Evolutionary conservation across 2,797 vertebrate species (phyloP).

Genomic region (Sebastes dallii): DNA sequence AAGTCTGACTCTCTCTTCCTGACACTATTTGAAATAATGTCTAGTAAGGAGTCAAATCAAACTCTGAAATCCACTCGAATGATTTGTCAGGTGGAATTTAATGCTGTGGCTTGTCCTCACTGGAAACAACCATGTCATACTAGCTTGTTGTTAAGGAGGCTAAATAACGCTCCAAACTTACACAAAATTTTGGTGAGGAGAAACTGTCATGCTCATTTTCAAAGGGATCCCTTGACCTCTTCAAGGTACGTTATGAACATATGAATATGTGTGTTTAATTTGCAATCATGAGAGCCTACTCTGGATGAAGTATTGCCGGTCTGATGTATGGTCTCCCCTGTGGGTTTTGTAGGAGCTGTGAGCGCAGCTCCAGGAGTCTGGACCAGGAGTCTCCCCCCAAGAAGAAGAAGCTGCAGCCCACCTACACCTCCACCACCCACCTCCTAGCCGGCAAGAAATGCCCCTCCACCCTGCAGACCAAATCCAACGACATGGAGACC

Average conservation of each 20-base stretch:
- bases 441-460: conserved; percentile 94
- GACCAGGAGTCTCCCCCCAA: conserved; percentile 98
- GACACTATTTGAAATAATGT: background rate
- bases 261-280: too few relatives aligned
- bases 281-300: too few relatives aligned
- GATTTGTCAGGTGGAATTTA: background rate
- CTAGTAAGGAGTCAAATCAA: background rate
- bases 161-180: too few relatives aligned
- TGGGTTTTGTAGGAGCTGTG: conserved; percentile 86
- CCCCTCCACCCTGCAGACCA: conserved; percentile 93
- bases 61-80: background rate
- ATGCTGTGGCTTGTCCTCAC: background rate
- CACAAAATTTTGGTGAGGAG: too few relatives aligned
- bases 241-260: too few relatives aligned
- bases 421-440: conserved; percentile 91
- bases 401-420: conserved; percentile 95
- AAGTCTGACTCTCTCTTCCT: background rate
- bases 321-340: background rate
- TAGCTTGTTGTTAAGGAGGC: too few relatives aligned
- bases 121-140: background rate
- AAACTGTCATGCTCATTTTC: too few relatives aligned
- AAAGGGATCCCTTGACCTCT: too few relatives aligned
- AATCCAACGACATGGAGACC: conserved; percentile 93
- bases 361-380: conserved; percentile 92
- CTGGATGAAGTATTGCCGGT: too few relatives aligned